phyloP scores from a whole-genome alignment of 2,888 invertebrate genomes.

The Pheosia gnoma region DNA sequence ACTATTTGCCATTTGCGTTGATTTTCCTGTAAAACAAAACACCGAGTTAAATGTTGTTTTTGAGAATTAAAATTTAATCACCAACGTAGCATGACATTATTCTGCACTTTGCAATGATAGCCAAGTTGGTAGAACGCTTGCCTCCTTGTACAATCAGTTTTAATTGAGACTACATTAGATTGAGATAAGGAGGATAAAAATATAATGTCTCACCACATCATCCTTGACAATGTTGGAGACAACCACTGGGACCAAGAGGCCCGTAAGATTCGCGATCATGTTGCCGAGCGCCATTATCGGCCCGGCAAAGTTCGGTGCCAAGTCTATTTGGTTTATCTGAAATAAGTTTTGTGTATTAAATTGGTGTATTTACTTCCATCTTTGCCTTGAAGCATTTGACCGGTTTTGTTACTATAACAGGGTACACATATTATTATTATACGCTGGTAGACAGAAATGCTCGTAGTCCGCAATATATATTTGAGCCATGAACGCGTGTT shows the following conservation, averaged over 20 bases:
- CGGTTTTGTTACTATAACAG: neutral
- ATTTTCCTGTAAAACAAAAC: constrained; percentile 50
- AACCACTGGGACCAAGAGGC: constrained; percentile 88
- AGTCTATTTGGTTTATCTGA: constrained; percentile 90
- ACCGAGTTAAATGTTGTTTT: neutral
- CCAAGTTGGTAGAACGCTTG: no score
- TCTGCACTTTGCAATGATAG: no score
- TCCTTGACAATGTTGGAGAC: constrained; percentile 87
- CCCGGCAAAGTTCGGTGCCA: constrained; percentile 91
- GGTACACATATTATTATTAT: no score
- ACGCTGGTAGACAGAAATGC: no score
- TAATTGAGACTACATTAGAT: no score
- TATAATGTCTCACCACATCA: constrained; percentile 52
- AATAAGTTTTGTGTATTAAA: constrained; percentile 19
- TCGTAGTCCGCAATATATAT: no score
- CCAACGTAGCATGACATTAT: no score
- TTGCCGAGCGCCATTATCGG: constrained; percentile 92
- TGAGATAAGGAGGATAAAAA: neutral
- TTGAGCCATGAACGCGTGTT: no score
- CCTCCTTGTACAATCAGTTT: no score
- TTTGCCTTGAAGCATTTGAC: neutral
- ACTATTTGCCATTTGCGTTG: constrained; percentile 86
- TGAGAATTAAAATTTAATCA: no score
- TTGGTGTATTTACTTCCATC: neutral
- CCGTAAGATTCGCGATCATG: constrained; percentile 87